These are phyloP conservation scores for Spodoptera litura DNA, from an alignment of 1,140 invertebrate genomes.

Conservation along the genomic window DNA sequence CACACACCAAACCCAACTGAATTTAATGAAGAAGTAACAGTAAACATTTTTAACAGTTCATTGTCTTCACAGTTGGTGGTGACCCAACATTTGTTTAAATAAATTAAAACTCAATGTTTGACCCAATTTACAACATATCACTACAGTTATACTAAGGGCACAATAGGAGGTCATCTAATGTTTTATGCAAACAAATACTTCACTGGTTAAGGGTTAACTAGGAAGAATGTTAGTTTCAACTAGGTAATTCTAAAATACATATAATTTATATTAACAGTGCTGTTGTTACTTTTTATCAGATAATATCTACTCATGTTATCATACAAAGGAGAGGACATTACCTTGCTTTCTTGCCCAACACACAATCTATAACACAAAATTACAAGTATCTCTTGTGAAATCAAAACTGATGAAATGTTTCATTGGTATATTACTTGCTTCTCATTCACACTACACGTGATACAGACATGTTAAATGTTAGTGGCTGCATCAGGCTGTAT, in stretches of 20 bases:
- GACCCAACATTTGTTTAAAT: background rate
- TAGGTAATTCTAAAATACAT: background rate
- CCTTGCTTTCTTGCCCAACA: background rate
- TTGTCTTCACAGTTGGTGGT: background rate
- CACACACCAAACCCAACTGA: background rate
- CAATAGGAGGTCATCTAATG: too few relatives aligned
- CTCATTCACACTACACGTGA: constrained; percentile 10
- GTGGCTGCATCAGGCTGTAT: constrained; percentile 33
- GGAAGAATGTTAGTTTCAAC: background rate
- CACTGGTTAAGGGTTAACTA: too few relatives aligned
- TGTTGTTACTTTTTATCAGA: background rate
- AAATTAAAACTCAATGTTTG: background rate
- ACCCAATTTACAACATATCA: background rate
- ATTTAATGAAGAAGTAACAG: background rate
- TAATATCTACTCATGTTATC: background rate
- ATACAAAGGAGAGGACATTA: constrained; percentile 6
- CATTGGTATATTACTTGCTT: background rate
- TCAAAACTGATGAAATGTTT: background rate
- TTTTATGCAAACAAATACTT: too few relatives aligned
- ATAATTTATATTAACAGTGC: background rate
- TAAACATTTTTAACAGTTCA: constrained; percentile 10
- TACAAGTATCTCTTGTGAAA: background rate
- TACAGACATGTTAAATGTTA: constrained; percentile 14
- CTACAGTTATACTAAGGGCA: background rate
- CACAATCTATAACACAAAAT: background rate